phyloP scores from a whole-genome alignment of 2,113 vertebrate genomes.

The Clupea harengus region DNA sequence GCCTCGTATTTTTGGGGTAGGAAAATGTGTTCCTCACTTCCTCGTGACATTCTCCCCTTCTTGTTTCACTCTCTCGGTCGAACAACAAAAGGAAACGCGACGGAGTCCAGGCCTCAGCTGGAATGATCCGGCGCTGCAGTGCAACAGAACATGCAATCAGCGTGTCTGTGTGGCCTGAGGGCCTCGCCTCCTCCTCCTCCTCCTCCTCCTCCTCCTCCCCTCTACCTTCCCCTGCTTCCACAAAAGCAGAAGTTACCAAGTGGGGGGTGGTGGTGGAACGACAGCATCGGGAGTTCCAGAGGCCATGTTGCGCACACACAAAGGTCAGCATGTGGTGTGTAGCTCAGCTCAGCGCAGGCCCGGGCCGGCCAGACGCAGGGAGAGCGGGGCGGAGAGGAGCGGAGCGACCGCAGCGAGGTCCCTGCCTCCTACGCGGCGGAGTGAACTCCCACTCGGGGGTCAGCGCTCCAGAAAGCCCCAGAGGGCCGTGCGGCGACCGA shows the following conservation, averaged over 20 bases:
- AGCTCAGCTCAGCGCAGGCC: slow-evolving; percentile 56
- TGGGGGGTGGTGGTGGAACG: background rate
- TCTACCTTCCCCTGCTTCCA: slow-evolving; percentile 42
- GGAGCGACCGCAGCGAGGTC: slow-evolving; percentile 59
- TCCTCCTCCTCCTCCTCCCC: slow-evolving; percentile 40
- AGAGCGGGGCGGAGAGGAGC: background rate
- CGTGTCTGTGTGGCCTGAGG: slow-evolving; percentile 45
- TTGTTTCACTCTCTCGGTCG: slow-evolving; percentile 29
- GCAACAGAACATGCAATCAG: slow-evolving; percentile 60
- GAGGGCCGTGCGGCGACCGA: too few species aligned
- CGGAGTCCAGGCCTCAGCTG: slow-evolving; percentile 38
- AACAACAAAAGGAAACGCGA: slow-evolving; percentile 29
- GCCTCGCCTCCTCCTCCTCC: background rate
- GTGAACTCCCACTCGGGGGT: slow-evolving; percentile 62
- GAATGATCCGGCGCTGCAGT: slow-evolving; percentile 31
- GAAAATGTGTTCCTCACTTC: slow-evolving; percentile 22
- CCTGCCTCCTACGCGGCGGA: slow-evolving; percentile 58
- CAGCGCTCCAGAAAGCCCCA: slow-evolving; percentile 36
- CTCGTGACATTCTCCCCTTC: background rate
- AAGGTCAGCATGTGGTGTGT: slow-evolving; percentile 64
- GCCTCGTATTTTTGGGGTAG: slow-evolving; percentile 55
- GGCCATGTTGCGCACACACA: background rate
- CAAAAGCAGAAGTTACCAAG: slow-evolving; percentile 58
- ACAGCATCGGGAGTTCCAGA: background rate
- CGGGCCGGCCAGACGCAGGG: background rate